Evolutionary conservation across 2,888 invertebrate genomes (phyloP).

Genomic region (Isoperla grammatica): DNA sequence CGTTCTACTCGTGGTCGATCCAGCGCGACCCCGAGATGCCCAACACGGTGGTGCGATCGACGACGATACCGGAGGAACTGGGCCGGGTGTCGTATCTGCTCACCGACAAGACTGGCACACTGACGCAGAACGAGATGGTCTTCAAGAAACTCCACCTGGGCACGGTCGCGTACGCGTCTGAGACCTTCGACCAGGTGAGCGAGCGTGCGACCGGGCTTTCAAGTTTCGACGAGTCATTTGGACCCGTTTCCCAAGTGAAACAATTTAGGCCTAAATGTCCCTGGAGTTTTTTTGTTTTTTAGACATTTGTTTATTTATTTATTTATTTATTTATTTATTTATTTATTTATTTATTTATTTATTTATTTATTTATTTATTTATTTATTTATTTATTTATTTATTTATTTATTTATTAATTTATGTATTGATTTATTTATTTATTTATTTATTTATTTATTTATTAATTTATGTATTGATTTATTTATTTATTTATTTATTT

Average conservation of each 20-base stretch:
- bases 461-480: no score
- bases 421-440: no score
- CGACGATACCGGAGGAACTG: slow-evolving; percentile 97
- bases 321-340: no score
- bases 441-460: no score
- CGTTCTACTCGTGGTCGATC: slow-evolving; percentile 95
- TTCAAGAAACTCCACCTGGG: slow-evolving; percentile 94
- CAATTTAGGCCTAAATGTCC: background rate
- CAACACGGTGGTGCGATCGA: slow-evolving; percentile 93
- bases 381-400: no score
- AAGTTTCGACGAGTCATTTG: background rate
- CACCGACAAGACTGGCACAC: slow-evolving; percentile 96
- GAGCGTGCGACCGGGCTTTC: background rate
- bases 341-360: no score
- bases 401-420: no score
- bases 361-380: no score
- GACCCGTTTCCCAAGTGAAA: no score
- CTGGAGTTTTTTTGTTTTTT: no score
- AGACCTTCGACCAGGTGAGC: slow-evolving; percentile 74
- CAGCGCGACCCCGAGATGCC: slow-evolving; percentile 88
- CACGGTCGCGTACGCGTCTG: slow-evolving; percentile 82
- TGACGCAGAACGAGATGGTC: slow-evolving; percentile 98
- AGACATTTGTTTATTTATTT: no score
- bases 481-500: no score
- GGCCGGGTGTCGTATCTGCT: slow-evolving; percentile 95